These are phyloP conservation scores for Sorex maritimensis DNA, from an alignment of 2,797 vertebrate genomes.

Conservation along the genomic window DNA sequence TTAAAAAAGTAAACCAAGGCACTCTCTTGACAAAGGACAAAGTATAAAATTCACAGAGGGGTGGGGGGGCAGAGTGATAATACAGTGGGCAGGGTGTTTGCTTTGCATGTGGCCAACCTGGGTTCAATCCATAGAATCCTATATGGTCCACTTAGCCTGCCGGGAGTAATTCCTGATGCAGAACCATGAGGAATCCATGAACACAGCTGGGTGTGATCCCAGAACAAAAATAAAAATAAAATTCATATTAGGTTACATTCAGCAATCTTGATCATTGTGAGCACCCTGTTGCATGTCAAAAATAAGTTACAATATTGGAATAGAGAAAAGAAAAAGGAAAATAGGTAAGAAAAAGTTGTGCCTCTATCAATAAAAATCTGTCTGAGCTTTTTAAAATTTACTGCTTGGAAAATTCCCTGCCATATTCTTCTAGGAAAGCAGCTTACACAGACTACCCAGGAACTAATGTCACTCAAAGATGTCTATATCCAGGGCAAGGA, in stretches of 20 bases:
- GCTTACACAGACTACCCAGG: conserved; percentile 12
- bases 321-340: too few relatives aligned
- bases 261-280: background rate
- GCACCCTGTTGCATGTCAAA: background rate
- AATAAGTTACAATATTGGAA: conserved; percentile 5
- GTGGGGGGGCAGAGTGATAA: background rate
- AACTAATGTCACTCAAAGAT: background rate
- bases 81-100: too few relatives aligned
- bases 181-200: too few relatives aligned
- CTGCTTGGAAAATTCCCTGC: background rate
- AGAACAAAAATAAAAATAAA: background rate
- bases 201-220: too few relatives aligned
- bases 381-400: background rate
- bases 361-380: background rate
- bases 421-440: background rate
- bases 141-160: too few relatives aligned
- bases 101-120: too few relatives aligned
- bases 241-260: background rate
- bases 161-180: too few relatives aligned
- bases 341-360: background rate
- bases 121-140: too few relatives aligned
- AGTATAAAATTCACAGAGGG: background rate
- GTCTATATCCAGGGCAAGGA: background rate
- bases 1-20: conserved; percentile 9
- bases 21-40: conserved; percentile 31